These are phyloP conservation scores for Troides helena DNA, from an alignment of 2,888 invertebrate genomes.

Conservation along the genomic window DNA sequence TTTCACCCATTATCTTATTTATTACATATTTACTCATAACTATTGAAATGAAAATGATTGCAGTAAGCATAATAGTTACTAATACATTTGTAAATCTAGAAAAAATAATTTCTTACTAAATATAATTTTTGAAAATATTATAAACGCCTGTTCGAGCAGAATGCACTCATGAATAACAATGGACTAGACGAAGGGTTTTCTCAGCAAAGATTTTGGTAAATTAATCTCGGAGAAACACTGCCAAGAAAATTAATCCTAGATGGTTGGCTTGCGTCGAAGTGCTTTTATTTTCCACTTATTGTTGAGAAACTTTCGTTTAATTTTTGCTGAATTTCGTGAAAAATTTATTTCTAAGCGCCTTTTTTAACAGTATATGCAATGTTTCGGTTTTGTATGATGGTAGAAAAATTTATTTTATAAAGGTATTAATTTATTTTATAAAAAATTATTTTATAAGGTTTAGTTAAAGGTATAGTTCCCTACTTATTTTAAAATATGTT, in stretches of 20 bases:
- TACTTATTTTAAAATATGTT: not conserved
- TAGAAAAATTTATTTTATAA: not conserved
- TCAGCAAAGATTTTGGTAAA: conserved; percentile 14
- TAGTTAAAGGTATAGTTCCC: not conserved
- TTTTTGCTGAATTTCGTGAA: not conserved
- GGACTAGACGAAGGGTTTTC: conserved; percentile 6
- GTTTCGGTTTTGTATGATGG: not conserved
- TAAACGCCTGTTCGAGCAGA: not conserved
- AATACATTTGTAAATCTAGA: not conserved
- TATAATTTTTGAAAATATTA: not conserved
- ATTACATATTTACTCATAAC: too few species aligned
- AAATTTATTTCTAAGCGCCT: not conserved
- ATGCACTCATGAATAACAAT: conserved; percentile 5
- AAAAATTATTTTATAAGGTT: not conserved
- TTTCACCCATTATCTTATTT: too few species aligned
- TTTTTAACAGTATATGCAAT: not conserved
- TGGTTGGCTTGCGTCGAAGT: not conserved
- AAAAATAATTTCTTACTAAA: not conserved
- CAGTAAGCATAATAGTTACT: too few species aligned
- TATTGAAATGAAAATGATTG: too few species aligned
- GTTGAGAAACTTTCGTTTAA: conserved; percentile 6
- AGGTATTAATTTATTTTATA: not conserved
- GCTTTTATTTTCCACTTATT: conserved; percentile 3
- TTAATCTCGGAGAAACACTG: conserved; percentile 16
- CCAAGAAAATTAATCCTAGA: conserved; percentile 21